Conservation (phyloP, 2,888 invertebrate species). For the Napeogenes inachia region DNA sequence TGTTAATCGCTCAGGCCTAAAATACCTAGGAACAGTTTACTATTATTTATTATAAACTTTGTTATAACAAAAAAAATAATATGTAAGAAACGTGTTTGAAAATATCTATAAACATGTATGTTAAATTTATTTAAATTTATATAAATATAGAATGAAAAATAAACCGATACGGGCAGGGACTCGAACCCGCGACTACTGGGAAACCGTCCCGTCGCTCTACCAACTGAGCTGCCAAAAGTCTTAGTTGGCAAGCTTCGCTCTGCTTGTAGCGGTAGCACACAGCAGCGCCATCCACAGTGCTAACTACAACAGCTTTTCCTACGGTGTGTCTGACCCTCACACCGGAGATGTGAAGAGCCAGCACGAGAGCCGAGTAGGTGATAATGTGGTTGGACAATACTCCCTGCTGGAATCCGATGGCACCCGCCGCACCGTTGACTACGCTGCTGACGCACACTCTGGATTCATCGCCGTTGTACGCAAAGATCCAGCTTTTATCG, state of each 20-base stretch:
- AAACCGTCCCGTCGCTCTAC: too few species aligned
- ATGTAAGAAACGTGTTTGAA: too few species aligned
- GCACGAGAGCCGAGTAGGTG: conserved; percentile 67
- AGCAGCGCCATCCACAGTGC: conserved; percentile 51
- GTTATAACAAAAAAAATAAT: too few species aligned
- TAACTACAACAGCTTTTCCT: conserved; percentile 63
- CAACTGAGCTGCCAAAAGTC: too few species aligned
- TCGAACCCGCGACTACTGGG: too few species aligned
- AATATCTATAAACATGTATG: too few species aligned
- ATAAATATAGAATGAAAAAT: too few species aligned
- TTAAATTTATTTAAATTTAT: too few species aligned
- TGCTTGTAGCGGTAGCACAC: conserved; percentile 46
- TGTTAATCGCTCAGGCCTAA: too few species aligned
- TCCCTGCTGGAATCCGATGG: conserved; percentile 73
- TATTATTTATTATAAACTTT: too few species aligned
- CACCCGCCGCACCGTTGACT: conserved; percentile 72
- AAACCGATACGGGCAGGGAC: too few species aligned
- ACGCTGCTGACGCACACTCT: conserved; percentile 66
- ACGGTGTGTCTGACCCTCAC: conserved; percentile 70
- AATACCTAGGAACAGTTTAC: too few species aligned
- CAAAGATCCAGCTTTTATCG: conserved; percentile 57
- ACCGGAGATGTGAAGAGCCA: conserved; percentile 74
- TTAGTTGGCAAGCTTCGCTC: conserved; percentile 36
- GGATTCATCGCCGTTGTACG: conserved; percentile 76
- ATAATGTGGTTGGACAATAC: conserved; percentile 69